Conservation (phyloP, 1,140 invertebrate species). For the Philotrypesis tridentata region DNA sequence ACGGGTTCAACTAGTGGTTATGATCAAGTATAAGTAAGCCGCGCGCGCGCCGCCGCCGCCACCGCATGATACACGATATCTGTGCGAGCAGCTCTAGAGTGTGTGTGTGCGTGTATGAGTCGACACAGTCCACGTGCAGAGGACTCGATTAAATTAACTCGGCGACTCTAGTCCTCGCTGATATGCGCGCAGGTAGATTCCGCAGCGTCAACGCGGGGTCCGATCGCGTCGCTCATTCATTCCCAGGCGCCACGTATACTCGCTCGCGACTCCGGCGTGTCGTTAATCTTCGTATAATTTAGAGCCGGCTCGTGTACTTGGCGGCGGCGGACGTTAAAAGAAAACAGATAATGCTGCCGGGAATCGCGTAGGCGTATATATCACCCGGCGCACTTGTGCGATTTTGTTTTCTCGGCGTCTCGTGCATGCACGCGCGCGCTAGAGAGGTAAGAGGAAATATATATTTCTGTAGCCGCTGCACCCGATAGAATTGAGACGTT, state of each 20-base stretch:
- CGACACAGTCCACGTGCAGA: not conserved
- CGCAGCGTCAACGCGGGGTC: not conserved
- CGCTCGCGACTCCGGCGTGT: not conserved
- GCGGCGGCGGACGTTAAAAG: not conserved
- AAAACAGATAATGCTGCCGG: not conserved
- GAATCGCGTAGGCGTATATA: not conserved
- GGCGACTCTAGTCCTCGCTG: too few relatives aligned
- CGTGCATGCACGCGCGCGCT: too few relatives aligned
- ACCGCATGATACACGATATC: conserved; percentile 28
- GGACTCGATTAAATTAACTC: conserved; percentile 26
- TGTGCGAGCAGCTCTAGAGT: too few relatives aligned
- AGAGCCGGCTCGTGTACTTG: not conserved
- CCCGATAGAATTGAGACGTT: conserved; percentile 21
- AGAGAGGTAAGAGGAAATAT: not conserved
- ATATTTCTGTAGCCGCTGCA: not conserved
- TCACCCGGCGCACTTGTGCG: not conserved
- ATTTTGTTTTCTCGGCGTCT: not conserved
- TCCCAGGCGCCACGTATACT: too few relatives aligned
- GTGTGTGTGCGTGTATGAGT: not conserved
- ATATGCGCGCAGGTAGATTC: too few relatives aligned
- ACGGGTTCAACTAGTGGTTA: conserved; percentile 14
- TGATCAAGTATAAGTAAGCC: conserved; percentile 20
- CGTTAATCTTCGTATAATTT: not conserved
- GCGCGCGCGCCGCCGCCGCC: too few relatives aligned
- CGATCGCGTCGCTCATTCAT: not conserved